A percentile compares a stretch with the other conserved stretches of the same genome.
Evolutionary conservation across 2,888 invertebrate genomes (phyloP).

Genomic region (Epinotia demarniana): DNA sequence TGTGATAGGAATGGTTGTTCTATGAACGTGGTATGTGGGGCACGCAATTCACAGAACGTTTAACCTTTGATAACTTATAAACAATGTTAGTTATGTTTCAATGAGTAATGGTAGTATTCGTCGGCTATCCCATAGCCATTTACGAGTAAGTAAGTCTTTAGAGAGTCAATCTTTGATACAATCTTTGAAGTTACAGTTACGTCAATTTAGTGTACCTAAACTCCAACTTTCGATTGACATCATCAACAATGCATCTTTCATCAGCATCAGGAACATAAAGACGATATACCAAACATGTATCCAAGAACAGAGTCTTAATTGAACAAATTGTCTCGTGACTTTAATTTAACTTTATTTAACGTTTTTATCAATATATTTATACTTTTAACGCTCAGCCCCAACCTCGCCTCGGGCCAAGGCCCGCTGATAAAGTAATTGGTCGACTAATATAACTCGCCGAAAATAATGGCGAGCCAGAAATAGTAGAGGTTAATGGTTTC

Average conservation of each 20-base stretch:
- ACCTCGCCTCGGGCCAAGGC: too few species aligned
- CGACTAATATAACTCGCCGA: slow-evolving; percentile 1
- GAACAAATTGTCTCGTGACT: slow-evolving; percentile 5
- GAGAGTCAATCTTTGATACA: background rate
- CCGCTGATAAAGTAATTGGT: slow-evolving; percentile 6
- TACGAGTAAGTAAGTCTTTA: background rate
- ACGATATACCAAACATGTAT: background rate
- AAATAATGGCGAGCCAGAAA: background rate
- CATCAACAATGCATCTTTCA: background rate
- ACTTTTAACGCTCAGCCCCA: background rate
- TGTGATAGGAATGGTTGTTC: background rate
- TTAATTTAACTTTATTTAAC: slow-evolving; percentile 5
- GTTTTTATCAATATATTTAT: slow-evolving; percentile 21
- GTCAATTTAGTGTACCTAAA: background rate
- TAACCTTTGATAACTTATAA: background rate
- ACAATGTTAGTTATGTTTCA: background rate
- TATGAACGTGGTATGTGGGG: background rate
- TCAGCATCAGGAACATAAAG: background rate
- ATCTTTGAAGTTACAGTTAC: background rate
- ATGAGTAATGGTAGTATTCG: background rate
- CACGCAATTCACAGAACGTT: background rate
- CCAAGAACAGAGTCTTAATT: background rate
- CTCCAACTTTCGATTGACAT: background rate
- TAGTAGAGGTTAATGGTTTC: background rate
- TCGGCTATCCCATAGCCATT: background rate